Conservation (phyloP, 2,888 invertebrate species). For the Sacculina carcini region DNA sequence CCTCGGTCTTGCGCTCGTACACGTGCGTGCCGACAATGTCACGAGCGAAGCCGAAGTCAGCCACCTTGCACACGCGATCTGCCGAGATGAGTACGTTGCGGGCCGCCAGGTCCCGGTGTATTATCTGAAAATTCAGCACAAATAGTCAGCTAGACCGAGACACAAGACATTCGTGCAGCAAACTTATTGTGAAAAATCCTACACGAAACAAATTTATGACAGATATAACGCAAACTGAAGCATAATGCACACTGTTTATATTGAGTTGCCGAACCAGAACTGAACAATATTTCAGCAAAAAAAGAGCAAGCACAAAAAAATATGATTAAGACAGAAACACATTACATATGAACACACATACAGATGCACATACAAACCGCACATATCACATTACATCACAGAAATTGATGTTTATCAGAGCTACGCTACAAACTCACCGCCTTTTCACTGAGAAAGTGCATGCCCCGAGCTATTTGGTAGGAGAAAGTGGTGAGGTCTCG, state of each 20-base stretch:
- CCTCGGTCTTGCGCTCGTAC: conserved; percentile 22
- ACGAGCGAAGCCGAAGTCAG: conserved; percentile 77
- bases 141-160: conserved; percentile 14
- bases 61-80: conserved; percentile 66
- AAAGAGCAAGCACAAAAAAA: too few species aligned
- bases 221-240: too few species aligned
- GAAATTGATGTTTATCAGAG: not conserved
- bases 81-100: conserved; percentile 64
- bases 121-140: conserved; percentile 25
- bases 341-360: too few species aligned
- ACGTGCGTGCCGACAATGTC: conserved; percentile 49
- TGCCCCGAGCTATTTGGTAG: conserved; percentile 66
- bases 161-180: conserved; percentile 16
- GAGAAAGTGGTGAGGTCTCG: conserved; percentile 68
- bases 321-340: too few species aligned
- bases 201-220: not conserved
- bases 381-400: not conserved
- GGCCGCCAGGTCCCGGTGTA: conserved; percentile 70
- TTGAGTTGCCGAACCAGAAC: too few species aligned
- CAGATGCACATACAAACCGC: too few species aligned
- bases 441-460: conserved; percentile 57
- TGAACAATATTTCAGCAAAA: too few species aligned
- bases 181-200: not conserved
- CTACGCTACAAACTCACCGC: conserved; percentile 32
- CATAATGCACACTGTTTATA: too few species aligned